Evolutionary conservation across 2,888 invertebrate species (phyloP).

Genomic region (Zygaena filipendulae): DNA sequence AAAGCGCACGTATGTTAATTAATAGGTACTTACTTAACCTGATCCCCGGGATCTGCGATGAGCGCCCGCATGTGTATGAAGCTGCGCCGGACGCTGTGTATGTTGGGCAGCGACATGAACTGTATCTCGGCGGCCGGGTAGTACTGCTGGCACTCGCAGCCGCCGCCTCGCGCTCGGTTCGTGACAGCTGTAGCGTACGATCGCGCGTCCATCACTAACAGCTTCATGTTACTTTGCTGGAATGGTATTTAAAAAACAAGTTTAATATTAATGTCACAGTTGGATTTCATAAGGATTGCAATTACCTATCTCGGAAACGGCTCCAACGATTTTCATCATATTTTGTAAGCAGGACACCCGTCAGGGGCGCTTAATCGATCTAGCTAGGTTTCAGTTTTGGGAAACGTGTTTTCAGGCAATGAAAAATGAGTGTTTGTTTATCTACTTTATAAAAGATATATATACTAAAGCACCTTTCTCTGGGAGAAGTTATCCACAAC

Average conservation of each 20-base stretch:
- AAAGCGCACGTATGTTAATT: too few relatives aligned
- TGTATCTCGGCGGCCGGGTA: constrained; percentile 95
- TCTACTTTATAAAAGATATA: too few relatives aligned
- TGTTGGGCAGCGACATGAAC: constrained; percentile 98
- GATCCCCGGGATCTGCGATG: constrained; percentile 82
- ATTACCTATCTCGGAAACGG: too few relatives aligned
- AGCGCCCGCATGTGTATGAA: constrained; percentile 87
- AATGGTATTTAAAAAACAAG: constrained; percentile 33
- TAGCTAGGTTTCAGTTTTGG: too few relatives aligned
- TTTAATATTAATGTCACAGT: constrained; percentile 5
- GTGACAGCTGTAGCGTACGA: constrained; percentile 97
- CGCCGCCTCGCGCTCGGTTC: constrained; percentile 96
- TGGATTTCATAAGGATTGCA: too few relatives aligned
- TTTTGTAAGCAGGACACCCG: too few relatives aligned
- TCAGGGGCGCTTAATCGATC: too few relatives aligned
- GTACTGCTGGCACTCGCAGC: constrained; percentile 96
- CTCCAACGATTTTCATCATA: too few relatives aligned
- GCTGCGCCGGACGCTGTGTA: constrained; percentile 94
- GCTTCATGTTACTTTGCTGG: constrained; percentile 70
- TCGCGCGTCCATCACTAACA: constrained; percentile 94
- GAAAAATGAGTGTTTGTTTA: too few relatives aligned
- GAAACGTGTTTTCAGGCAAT: too few relatives aligned
- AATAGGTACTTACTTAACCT: constrained; percentile 71
- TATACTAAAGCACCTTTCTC: too few relatives aligned
- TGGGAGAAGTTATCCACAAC: too few relatives aligned